Conservation (phyloP, 2,888 invertebrate genomes). For the Caenorhabditis imperialis region DNA sequence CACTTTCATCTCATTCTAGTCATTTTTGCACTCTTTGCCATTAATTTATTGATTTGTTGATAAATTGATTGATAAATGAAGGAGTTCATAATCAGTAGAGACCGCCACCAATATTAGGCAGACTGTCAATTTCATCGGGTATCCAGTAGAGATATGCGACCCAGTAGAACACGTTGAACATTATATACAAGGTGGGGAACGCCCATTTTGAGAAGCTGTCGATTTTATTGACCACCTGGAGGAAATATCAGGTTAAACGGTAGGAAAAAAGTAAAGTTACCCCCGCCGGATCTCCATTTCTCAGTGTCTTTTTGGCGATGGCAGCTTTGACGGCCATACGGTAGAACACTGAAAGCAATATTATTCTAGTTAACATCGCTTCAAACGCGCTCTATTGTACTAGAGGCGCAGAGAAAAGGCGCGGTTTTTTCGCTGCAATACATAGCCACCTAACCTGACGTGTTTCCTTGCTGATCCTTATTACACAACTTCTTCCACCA, state of each 20-base stretch:
- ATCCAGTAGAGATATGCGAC: conserved; percentile 82
- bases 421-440: no score
- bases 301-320: conserved; percentile 64
- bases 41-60: no score
- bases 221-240: conserved; percentile 67
- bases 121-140: conserved; percentile 71
- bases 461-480: conserved; percentile 47
- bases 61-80: no score
- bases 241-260: not conserved
- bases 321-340: conserved; percentile 72
- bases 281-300: conserved; percentile 66
- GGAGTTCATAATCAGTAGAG: conserved; percentile 17
- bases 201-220: conserved; percentile 80
- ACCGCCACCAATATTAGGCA: conserved; percentile 43
- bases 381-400: no score
- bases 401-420: no score
- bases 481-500: conserved; percentile 50
- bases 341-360: conserved; percentile 71
- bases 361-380: no score
- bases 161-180: conserved; percentile 89
- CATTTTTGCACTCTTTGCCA: no score
- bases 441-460: conserved; percentile 48
- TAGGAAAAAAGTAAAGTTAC: conserved; percentile 17
- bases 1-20: no score
- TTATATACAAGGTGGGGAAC: conserved; percentile 86